phyloP scores from a whole-genome alignment of 2,888 invertebrate species.

The Eupithecia tripunctaria region DNA sequence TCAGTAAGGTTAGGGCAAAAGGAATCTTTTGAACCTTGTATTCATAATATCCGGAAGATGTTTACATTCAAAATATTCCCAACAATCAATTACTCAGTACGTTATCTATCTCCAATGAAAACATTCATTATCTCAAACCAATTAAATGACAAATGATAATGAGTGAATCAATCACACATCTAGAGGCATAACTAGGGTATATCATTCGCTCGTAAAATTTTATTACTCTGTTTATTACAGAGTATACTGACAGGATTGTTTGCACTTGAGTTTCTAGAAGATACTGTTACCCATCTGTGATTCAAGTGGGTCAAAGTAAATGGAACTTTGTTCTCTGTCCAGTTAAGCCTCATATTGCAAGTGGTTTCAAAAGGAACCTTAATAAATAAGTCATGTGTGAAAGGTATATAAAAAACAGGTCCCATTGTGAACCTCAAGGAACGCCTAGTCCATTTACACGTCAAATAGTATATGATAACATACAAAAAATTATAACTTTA shows the following conservation, averaged over 20 bases:
- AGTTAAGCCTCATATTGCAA: neutral
- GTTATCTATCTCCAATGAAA: conserved; percentile 18
- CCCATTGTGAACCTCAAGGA: neutral
- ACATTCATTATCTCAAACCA: conserved; percentile 23
- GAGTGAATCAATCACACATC: conserved; percentile 30
- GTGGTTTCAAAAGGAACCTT: neutral
- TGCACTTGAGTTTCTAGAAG: conserved; percentile 4
- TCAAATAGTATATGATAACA: neutral
- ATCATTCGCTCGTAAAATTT: conserved; percentile 51
- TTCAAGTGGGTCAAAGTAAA: conserved; percentile 6
- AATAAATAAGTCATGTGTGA: neutral
- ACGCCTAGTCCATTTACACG: neutral
- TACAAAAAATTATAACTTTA: neutral
- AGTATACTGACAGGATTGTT: conserved; percentile 14
- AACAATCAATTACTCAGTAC: conserved; percentile 9
- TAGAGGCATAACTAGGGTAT: conserved; percentile 42
- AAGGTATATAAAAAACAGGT: neutral
- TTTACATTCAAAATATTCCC: conserved; percentile 4
- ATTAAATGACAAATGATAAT: conserved; percentile 32
- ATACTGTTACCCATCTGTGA: conserved; percentile 2
- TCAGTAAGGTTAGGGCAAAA: neutral
- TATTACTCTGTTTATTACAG: conserved; percentile 45
- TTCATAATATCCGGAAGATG: neutral
- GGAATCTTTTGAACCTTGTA: neutral
- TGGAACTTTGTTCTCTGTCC: neutral